These are phyloP conservation scores for Rousettus leschenaultii DNA, from an alignment of 2,113 vertebrate genomes.

Conservation along the genomic window DNA sequence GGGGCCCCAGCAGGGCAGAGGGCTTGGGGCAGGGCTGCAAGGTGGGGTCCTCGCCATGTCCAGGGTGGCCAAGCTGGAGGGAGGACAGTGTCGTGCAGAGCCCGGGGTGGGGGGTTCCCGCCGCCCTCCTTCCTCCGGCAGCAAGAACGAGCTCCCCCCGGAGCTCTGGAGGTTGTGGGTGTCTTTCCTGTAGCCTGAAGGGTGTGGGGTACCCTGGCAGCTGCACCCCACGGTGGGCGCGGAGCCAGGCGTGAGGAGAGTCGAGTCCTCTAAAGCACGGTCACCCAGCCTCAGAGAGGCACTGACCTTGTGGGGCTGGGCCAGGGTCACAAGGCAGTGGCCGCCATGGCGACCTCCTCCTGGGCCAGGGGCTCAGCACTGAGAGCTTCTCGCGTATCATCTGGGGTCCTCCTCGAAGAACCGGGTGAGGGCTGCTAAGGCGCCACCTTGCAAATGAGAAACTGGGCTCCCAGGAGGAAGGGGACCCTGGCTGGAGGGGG, in stretches of 20 bases:
- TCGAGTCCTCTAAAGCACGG: not conserved
- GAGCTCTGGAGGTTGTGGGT: not conserved
- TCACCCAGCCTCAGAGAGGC: not conserved
- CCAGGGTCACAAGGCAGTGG: not conserved
- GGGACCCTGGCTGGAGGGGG: not conserved
- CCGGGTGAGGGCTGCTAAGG: accelerated
- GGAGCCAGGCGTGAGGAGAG: accelerated
- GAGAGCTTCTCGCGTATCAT: accelerated
- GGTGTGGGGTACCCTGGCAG: not conserved
- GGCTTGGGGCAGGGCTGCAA: not conserved
- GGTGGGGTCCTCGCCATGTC: not conserved
- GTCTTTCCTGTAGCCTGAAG: not conserved
- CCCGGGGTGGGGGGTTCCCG: accelerated
- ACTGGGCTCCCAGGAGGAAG: not conserved
- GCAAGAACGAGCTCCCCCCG: accelerated
- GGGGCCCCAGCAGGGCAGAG: not conserved
- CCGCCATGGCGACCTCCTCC: not conserved
- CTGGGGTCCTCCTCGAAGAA: too few species aligned
- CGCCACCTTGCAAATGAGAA: not conserved
- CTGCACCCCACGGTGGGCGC: accelerated
- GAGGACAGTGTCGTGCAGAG: not conserved
- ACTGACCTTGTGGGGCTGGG: too few species aligned
- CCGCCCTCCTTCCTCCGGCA: accelerated
- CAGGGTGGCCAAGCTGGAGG: accelerated
- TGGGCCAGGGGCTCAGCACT: not conserved